phyloP scores from a whole-genome alignment of 92 coral and sea anemone species.

The Nematostella vectensis region DNA sequence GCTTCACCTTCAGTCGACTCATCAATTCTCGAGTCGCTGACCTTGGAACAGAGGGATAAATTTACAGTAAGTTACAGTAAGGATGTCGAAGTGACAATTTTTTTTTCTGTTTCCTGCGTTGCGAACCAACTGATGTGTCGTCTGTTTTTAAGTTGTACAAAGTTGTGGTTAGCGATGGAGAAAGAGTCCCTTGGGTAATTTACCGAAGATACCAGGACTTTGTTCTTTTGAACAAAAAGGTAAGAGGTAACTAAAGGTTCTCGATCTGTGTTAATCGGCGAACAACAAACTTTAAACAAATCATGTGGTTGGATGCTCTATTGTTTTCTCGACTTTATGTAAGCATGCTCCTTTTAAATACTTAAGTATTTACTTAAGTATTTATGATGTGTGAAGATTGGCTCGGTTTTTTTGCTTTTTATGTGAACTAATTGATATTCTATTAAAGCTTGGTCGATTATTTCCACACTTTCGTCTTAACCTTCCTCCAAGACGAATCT shows the following conservation, averaged over 20 bases:
- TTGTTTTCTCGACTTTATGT: no score
- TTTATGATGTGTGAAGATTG: background rate
- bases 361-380: background rate
- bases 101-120: background rate
- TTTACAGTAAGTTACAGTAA: conserved; percentile 76
- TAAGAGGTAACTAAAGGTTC: conserved; percentile 10
- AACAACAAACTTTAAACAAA: no score
- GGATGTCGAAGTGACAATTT: background rate
- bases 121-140: no score
- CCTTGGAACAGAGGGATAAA: conserved; percentile 68
- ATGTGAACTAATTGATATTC: background rate
- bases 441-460: conserved; percentile 49
- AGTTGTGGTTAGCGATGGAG: conserved; percentile 75
- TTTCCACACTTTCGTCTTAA: conserved; percentile 77
- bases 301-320: no score
- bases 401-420: background rate
- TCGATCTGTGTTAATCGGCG: no score
- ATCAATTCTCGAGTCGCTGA: conserved; percentile 54
- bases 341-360: background rate
- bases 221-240: conserved; percentile 91
- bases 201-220: conserved; percentile 89
- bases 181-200: conserved; percentile 60
- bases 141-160: conserved; percentile 70
- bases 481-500: conserved; percentile 72
- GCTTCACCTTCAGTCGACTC: conserved; percentile 59